These are phyloP conservation scores for Brevimyrus niger DNA, from an alignment of 2,113 vertebrate genomes.

Conservation along the genomic window DNA sequence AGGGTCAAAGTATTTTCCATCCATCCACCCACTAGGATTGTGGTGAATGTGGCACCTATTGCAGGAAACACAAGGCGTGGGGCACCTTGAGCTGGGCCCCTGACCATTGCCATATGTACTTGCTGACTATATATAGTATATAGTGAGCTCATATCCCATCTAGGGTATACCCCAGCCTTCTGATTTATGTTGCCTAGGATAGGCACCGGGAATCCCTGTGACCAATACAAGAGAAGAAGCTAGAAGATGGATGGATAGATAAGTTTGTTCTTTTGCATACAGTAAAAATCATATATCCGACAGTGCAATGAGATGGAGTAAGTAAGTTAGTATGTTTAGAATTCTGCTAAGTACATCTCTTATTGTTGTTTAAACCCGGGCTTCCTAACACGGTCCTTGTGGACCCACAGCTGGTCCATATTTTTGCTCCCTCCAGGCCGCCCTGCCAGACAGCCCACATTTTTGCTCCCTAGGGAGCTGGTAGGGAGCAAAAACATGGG, in stretches of 20 bases:
- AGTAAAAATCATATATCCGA: neutral
- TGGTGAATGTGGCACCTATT: neutral
- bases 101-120: neutral
- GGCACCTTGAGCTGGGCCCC: neutral
- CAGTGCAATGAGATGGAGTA: neutral
- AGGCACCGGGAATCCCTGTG: neutral
- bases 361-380: neutral
- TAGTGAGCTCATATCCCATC: neutral
- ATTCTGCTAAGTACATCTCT: neutral
- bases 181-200: neutral
- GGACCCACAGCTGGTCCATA: neutral
- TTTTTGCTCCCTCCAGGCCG: neutral
- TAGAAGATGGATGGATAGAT: neutral
- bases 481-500: too few relatives aligned
- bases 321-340: neutral
- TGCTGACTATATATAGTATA: neutral
- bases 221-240: neutral
- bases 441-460: neutral
- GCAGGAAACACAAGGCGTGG: neutral
- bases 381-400: neutral
- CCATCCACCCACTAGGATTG: neutral
- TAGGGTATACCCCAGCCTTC: neutral
- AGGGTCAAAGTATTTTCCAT: neutral
- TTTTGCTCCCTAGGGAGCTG: neutral
- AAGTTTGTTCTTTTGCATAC: neutral